phyloP scores from a whole-genome alignment of 2,888 invertebrate species.

The Epiblema foenella region DNA sequence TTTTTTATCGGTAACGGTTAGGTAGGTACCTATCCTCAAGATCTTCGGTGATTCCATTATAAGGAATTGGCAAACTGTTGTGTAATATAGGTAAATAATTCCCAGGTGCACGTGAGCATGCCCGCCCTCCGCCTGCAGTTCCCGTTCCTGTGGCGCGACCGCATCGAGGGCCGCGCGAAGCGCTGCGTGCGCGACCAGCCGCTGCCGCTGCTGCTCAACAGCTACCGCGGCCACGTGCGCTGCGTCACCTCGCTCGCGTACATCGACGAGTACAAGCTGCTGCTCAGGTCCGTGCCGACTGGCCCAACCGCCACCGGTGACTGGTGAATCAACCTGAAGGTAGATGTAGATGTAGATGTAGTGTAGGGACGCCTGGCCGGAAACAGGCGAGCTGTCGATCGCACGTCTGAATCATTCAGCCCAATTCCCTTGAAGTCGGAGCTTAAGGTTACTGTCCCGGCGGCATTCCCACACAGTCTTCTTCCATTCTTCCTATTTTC shows the following conservation, averaged over 20 bases:
- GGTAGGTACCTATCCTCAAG: not conserved
- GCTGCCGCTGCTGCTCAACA: slow-evolving; percentile 87
- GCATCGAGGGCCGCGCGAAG: slow-evolving; percentile 88
- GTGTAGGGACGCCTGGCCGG: no score
- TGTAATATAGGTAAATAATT: not conserved
- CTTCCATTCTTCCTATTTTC: no score
- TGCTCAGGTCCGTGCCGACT: slow-evolving; percentile 88
- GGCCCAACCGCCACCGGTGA: no score
- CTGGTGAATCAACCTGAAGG: no score
- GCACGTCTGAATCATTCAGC: no score
- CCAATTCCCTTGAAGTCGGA: no score
- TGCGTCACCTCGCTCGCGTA: slow-evolving; percentile 88
- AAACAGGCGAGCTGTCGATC: no score
- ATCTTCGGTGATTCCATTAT: no score
- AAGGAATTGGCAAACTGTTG: not conserved
- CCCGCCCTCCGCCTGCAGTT: slow-evolving; percentile 87
- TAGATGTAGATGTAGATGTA: no score
- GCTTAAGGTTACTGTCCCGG: no score
- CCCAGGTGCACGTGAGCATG: slow-evolving; percentile 83
- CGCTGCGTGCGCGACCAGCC: slow-evolving; percentile 86
- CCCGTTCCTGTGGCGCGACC: slow-evolving; percentile 89
- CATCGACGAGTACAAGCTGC: slow-evolving; percentile 86
- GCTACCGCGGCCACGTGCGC: slow-evolving; percentile 89
- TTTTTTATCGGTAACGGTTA: no score
- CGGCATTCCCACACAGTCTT: no score